Percentiles rank a stretch among this genome's conserved stretches.
Conservation (phyloP, 2,888 invertebrate genomes). For the Capitulum mitella region DNA sequence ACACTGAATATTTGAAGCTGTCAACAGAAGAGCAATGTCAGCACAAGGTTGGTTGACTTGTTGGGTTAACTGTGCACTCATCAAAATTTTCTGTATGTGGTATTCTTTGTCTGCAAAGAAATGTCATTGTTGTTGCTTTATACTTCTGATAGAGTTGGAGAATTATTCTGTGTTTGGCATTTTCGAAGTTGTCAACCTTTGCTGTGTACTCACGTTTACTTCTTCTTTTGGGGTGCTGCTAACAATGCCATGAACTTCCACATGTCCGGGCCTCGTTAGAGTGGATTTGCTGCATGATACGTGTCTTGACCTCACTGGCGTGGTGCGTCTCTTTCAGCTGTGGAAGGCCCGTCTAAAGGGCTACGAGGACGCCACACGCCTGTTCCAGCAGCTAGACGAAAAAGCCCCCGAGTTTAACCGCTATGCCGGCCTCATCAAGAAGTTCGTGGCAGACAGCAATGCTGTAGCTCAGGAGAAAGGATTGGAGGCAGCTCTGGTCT, state of each 20-base stretch:
- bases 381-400: constrained; percentile 66
- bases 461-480: constrained; percentile 93
- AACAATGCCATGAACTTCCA: not conserved
- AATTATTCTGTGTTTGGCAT: not conserved
- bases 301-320: constrained; percentile 5
- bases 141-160: not conserved
- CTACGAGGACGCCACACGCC: constrained; percentile 84
- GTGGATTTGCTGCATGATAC: not conserved
- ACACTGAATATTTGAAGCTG: constrained; percentile 36
- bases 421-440: constrained; percentile 81
- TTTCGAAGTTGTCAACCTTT: not conserved
- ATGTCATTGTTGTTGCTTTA: no score
- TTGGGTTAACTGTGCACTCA: not conserved
- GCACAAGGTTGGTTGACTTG: constrained; percentile 59
- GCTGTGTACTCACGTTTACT: not conserved
- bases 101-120: no score
- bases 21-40: constrained; percentile 72
- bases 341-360: constrained; percentile 95
- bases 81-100: not conserved
- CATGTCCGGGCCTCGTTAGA: not conserved
- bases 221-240: not conserved
- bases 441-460: constrained; percentile 90
- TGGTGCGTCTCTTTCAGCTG: constrained; percentile 47
- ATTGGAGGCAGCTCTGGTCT: constrained; percentile 80
- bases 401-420: constrained; percentile 91